phyloP scores from a whole-genome alignment of 2,888 invertebrate species.

The Eupithecia exiguata region DNA sequence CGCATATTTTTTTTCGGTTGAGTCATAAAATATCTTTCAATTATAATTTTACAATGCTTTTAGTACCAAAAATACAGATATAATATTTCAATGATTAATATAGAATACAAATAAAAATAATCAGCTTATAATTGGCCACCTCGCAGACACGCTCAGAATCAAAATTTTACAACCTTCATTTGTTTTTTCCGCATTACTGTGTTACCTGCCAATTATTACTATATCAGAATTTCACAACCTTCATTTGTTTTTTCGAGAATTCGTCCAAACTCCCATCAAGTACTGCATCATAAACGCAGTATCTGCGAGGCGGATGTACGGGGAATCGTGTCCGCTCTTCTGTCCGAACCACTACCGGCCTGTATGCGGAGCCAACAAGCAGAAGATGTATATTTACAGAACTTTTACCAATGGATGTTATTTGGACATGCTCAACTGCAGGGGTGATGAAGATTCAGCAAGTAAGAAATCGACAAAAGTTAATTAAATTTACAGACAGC shows the following conservation, averaged over 20 bases:
- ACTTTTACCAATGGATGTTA: conserved; percentile 71
- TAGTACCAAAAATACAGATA: too few relatives aligned
- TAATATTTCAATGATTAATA: too few relatives aligned
- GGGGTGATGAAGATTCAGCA: conserved; percentile 64
- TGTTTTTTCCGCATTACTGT: too few relatives aligned
- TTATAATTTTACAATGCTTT: too few relatives aligned
- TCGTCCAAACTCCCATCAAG: conserved; percentile 54
- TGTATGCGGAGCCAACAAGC: conserved; percentile 65
- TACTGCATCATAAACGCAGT: conserved; percentile 62
- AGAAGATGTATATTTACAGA: conserved; percentile 60
- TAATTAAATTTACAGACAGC: not conserved
- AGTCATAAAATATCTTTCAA: too few relatives aligned
- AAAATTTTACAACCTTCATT: too few relatives aligned
- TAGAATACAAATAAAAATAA: too few relatives aligned
- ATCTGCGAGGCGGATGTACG: conserved; percentile 54
- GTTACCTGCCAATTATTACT: too few relatives aligned
- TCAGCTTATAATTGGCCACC: too few relatives aligned
- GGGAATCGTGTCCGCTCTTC: conserved; percentile 71
- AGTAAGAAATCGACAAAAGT: conserved; percentile 26
- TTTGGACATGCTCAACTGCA: conserved; percentile 74
- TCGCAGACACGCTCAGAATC: too few relatives aligned
- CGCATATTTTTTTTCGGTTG: too few relatives aligned
- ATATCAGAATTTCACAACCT: too few relatives aligned
- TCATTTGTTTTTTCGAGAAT: conserved; percentile 50
- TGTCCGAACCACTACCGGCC: conserved; percentile 72